Conservation (phyloP, 2,113 vertebrate species). For the Sinocyclocheilus anshuiensis region DNA sequence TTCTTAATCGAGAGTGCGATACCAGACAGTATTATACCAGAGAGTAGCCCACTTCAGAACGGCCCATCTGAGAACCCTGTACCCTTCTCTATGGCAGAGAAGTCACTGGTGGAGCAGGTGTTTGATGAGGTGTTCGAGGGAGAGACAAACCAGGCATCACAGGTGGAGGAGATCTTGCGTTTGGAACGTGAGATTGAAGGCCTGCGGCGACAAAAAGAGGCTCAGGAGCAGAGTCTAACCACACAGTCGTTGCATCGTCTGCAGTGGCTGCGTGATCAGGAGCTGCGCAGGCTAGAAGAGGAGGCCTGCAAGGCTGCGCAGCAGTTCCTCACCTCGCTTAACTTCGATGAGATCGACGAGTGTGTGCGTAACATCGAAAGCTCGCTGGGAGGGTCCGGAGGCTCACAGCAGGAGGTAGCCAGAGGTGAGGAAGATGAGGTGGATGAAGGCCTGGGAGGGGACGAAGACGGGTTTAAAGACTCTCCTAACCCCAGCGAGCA, state of each 20-base stretch:
- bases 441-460: conserved; percentile 93
- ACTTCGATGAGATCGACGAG: conserved; percentile 96
- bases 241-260: conserved; percentile 87
- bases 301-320: conserved; percentile 94
- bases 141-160: conserved; percentile 82
- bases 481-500: conserved; percentile 96
- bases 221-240: conserved; percentile 89
- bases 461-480: conserved; percentile 94
- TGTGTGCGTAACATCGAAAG: conserved; percentile 93
- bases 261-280: conserved; percentile 87
- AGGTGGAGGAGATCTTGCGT: conserved; percentile 95
- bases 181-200: conserved; percentile 94
- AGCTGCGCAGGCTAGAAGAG: conserved; percentile 87
- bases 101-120: conserved; percentile 58
- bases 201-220: conserved; percentile 91
- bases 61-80: background rate
- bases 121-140: conserved; percentile 65
- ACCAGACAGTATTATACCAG: background rate
- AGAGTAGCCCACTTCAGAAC: background rate
- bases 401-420: conserved; percentile 71
- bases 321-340: conserved; percentile 93
- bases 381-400: conserved; percentile 73
- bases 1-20: background rate
- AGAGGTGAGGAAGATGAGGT: conserved; percentile 88
- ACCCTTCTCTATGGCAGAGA: background rate